Percentiles rank a stretch among this genome's conserved stretches.
Conservation (phyloP, 1,140 invertebrate genomes). For the Lethrus apterus region DNA sequence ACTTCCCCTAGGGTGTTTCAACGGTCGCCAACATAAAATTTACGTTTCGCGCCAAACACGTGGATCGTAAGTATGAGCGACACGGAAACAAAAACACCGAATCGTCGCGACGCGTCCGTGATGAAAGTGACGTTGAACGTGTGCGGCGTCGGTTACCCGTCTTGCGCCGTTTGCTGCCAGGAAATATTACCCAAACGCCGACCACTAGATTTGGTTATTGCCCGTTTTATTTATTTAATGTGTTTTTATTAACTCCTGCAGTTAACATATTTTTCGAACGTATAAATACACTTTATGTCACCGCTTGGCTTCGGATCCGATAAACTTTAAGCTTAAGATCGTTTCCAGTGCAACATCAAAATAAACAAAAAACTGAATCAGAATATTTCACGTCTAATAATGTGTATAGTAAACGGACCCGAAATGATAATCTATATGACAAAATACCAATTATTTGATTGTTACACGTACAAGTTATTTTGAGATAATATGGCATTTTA, state of each 20-base stretch:
- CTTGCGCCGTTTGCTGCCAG: constrained; percentile 19
- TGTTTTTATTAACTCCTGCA: neutral
- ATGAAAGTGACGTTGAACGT: constrained; percentile 15
- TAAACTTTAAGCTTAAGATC: neutral
- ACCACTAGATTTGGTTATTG: constrained; percentile 13
- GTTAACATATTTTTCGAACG: neutral
- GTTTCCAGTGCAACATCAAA: too few relatives aligned
- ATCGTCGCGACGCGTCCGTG: constrained; percentile 20
- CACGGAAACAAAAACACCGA: too few relatives aligned
- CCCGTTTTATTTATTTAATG: neutral
- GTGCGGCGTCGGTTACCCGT: constrained; percentile 15
- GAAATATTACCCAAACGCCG: constrained; percentile 15
- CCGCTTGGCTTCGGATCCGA: neutral
- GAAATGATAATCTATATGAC: too few relatives aligned
- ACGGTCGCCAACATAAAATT: neutral
- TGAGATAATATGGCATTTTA: too few relatives aligned
- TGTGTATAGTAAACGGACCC: too few relatives aligned
- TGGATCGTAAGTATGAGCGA: neutral
- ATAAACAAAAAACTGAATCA: too few relatives aligned
- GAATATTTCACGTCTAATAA: too few relatives aligned
- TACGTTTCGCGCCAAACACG: neutral
- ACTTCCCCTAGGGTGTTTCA: constrained; percentile 4
- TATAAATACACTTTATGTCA: neutral
- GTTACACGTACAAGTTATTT: too few relatives aligned
- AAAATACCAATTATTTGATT: too few relatives aligned